Evolutionary conservation across 2,888 invertebrate genomes (phyloP).

Genomic region (Leptarthrus brevirostris): DNA sequence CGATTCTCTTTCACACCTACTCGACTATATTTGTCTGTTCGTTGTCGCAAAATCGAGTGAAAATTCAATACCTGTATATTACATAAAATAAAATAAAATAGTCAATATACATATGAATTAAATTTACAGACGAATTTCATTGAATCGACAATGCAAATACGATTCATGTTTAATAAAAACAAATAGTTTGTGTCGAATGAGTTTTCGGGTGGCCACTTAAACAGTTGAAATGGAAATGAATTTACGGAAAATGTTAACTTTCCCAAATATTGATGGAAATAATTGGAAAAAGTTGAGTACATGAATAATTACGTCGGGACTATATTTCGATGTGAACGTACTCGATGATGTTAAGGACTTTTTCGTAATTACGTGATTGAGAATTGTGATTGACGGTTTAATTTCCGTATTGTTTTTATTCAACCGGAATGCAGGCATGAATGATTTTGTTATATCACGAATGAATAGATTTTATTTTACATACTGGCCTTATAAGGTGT

Average conservation of each 20-base stretch:
- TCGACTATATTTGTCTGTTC: too few species aligned
- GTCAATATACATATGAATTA: too few species aligned
- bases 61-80: too few species aligned
- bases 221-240: constrained; percentile 20
- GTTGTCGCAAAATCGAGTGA: too few species aligned
- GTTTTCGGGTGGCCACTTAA: constrained; percentile 23
- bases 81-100: too few species aligned
- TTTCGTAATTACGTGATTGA: not conserved
- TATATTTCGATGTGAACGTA: not conserved
- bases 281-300: constrained; percentile 14
- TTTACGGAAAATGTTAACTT: constrained; percentile 22
- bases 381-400: not conserved
- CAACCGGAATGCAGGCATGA: too few species aligned
- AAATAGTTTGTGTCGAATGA: constrained; percentile 27
- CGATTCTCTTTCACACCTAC: too few species aligned
- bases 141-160: constrained; percentile 1
- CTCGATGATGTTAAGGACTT: not conserved
- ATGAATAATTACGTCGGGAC: constrained; percentile 27
- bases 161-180: constrained; percentile 23
- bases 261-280: constrained; percentile 36
- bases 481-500: too few species aligned
- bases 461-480: too few species aligned
- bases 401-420: not conserved
- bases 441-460: too few species aligned
- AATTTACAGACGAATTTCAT: too few species aligned